Evolutionary conservation across 2,113 vertebrate genomes (phyloP).

Genomic region (Phocoena phocoena): DNA sequence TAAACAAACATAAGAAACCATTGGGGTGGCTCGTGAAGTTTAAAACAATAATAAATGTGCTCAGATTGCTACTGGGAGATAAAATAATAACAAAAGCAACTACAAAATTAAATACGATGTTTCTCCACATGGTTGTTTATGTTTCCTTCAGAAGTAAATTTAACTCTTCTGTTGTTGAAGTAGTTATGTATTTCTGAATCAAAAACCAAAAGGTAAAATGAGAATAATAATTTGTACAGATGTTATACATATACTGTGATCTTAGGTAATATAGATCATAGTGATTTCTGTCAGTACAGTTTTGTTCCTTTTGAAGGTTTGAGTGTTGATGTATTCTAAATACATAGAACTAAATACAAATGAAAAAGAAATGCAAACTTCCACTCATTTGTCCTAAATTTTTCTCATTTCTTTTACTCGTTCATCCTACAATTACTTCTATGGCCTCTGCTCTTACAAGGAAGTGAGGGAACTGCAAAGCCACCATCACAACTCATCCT

Average conservation of each 20-base stretch:
- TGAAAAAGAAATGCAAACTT: not conserved
- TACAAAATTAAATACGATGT: conserved; percentile 39
- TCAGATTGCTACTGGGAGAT: conserved; percentile 69
- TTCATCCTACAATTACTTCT: not conserved
- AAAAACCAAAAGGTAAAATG: not conserved
- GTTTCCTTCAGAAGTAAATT: conserved; percentile 41
- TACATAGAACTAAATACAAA: not conserved
- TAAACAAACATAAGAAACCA: conserved; percentile 68
- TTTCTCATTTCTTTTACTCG: not conserved
- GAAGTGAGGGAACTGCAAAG: not conserved
- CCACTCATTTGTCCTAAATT: not conserved
- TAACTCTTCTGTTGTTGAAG: conserved; percentile 52
- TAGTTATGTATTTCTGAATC: not conserved
- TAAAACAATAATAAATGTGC: conserved; percentile 74
- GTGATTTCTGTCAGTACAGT: not conserved
- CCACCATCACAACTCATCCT: not conserved
- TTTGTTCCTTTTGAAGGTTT: not conserved
- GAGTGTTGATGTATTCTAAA: not conserved
- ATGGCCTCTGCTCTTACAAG: not conserved
- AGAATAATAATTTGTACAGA: not conserved
- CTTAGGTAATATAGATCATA: not conserved
- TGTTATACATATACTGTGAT: not conserved
- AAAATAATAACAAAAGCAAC: conserved; percentile 64
- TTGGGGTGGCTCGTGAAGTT: conserved; percentile 58
- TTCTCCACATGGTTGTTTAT: conserved; percentile 17